Conservation (phyloP, 2,113 vertebrate species). For the Mixornis gularis region DNA sequence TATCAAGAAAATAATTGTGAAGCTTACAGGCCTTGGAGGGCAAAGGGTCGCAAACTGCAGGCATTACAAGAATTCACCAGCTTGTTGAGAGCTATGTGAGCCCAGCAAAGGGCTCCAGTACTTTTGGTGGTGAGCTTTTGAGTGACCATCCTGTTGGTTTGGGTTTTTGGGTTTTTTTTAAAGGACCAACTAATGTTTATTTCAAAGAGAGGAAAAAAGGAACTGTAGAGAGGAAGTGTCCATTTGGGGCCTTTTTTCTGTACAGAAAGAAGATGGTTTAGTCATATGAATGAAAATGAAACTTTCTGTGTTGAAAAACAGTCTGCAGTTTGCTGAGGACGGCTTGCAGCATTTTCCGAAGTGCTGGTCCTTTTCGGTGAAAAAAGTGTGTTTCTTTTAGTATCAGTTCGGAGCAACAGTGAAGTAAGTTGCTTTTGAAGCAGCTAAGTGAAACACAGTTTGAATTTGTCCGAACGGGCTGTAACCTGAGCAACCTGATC, state of each 20-base stretch:
- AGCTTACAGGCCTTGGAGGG: accelerated
- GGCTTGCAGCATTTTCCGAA: background rate
- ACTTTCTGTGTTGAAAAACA: background rate
- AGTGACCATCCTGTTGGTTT: background rate
- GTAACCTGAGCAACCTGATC: background rate
- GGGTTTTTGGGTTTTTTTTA: background rate
- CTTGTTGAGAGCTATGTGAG: background rate
- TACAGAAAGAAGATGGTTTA: background rate
- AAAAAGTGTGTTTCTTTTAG: background rate
- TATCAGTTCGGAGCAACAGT: background rate
- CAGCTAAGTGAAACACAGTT: background rate
- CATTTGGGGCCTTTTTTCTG: background rate
- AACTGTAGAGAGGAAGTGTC: conserved; percentile 40
- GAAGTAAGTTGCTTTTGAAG: background rate
- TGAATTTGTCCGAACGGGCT: background rate
- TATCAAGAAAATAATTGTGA: background rate
- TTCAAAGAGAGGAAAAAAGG: conserved; percentile 22
- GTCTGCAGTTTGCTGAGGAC: background rate
- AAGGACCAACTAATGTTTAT: background rate
- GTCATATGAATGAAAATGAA: conserved; percentile 29
- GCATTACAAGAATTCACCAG: background rate
- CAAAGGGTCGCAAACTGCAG: background rate
- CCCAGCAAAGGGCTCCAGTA: background rate
- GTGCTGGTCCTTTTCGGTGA: background rate
- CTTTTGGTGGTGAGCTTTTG: background rate